Conservation (phyloP, 2,797 vertebrate genomes). For the Nothura maculosa region DNA sequence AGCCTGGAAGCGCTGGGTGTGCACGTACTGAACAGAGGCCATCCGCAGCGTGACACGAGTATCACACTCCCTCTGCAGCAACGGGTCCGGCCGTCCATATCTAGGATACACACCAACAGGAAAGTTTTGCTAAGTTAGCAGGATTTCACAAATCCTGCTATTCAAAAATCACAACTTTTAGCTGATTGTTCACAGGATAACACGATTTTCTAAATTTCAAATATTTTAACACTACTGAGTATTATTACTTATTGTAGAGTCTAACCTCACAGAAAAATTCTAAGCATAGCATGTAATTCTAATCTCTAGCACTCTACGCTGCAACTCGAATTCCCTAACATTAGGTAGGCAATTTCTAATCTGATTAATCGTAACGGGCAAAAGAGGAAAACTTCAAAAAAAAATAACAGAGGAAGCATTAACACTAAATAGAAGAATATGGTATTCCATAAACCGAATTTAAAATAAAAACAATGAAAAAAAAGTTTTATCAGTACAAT, state of each 20-base stretch:
- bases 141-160: accelerated
- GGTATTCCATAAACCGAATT: not conserved
- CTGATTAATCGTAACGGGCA: not conserved
- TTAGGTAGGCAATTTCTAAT: not conserved
- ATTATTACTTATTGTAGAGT: not conserved
- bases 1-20: constrained; percentile 97
- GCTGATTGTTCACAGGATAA: accelerated
- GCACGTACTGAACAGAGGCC: constrained; percentile 97
- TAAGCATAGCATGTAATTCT: not conserved
- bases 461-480: not conserved
- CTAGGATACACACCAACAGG: constrained; percentile 58
- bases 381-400: not conserved
- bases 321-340: not conserved
- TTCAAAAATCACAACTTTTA: not conserved
- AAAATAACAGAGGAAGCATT: not conserved
- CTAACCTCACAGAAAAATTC: not conserved
- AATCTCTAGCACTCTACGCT: not conserved
- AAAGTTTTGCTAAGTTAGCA: accelerated
- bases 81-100: constrained; percentile 86
- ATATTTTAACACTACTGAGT: not conserved
- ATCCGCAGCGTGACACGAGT: constrained; percentile 89
- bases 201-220: not conserved
- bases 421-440: not conserved
- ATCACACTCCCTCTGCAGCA: constrained; percentile 89
- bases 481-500: not conserved